Evolutionary conservation across 2,888 invertebrate species (phyloP), one percentile per base, ranked within the genome.

Genomic region (Catonia carolina): DNA sequence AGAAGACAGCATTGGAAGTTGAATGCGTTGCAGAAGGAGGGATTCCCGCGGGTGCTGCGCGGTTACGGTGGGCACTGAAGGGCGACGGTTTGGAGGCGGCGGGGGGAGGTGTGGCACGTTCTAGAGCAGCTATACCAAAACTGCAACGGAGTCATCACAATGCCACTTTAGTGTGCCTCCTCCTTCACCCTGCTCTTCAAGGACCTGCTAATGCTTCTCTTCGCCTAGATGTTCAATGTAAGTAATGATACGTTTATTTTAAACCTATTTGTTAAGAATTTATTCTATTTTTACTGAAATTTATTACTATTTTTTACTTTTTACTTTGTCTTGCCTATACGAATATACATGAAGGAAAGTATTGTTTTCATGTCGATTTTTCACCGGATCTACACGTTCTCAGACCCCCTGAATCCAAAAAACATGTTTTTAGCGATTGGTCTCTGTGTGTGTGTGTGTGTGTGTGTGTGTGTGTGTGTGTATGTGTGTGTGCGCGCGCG

Each of bases 121-220:
- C 82, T 69, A 81, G 84, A 67, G 76, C 87, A 62, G 76, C 85
- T 70, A 73, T 87, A 68, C 77, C 85, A 71, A 79, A 84, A 59
- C 89, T 90, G 45, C 82, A 88, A 61, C 79, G 92, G 35, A 87
- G 87, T 60, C 85, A 91, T 69, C 92, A 93, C 75, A 90, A 91
- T 74, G 89, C 89, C 37, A 84, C 89, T 55, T 82, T 93, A 59
- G 79, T 84, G 62, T 93, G 93, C 70, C 81, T 83, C 63, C 89
- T 90, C 63, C 78, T 83, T 61, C 92, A 92, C 69, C 78, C 74
- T 70, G 75, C 82, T 7, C 70, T 82, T 62, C 70, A 76, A 20
- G 72, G 73, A 36, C 77, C 81, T 4, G 73, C 80, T 65, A 79
- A 79, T 63, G 78, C 80, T 63, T 76, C 79, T 56, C 77, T 79